phyloP scores from a whole-genome alignment of 2,113 vertebrate genomes.

The Pelusios castaneus region DNA sequence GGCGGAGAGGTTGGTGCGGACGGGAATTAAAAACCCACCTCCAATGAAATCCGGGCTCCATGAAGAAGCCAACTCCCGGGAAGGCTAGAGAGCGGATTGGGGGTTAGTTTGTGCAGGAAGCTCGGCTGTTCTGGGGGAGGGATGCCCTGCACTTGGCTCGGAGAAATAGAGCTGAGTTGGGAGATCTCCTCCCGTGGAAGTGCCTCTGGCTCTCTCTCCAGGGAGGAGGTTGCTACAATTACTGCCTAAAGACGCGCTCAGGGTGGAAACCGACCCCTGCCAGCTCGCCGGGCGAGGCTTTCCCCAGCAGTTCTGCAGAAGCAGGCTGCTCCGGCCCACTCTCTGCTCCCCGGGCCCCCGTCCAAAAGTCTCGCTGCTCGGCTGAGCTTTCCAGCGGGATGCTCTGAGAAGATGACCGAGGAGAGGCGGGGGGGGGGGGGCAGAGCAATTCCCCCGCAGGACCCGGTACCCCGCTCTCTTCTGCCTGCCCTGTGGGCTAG shows the following conservation, averaged over 20 bases:
- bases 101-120: neutral
- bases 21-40: neutral
- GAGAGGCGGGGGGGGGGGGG: no score
- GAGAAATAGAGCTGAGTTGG: neutral
- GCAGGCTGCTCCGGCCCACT: no score
- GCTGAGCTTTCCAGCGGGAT: neutral
- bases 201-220: neutral
- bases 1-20: neutral
- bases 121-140: neutral
- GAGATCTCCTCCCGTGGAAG: neutral
- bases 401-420: constrained; percentile 16
- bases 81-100: neutral
- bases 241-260: neutral
- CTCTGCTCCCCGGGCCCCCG: neutral
- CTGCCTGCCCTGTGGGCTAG: neutral
- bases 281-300: neutral
- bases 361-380: constrained; percentile 1
- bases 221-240: neutral
- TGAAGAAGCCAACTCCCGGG: neutral
- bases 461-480: neutral
- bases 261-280: neutral
- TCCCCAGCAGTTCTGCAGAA: no score
- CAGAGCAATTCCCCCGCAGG: neutral
- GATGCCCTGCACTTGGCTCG: neutral
- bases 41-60: neutral